Evolutionary conservation across 2,113 vertebrate species (phyloP), one percentile per base, ranked within the genome.

Genomic region (Mionectes macconnelli): DNA sequence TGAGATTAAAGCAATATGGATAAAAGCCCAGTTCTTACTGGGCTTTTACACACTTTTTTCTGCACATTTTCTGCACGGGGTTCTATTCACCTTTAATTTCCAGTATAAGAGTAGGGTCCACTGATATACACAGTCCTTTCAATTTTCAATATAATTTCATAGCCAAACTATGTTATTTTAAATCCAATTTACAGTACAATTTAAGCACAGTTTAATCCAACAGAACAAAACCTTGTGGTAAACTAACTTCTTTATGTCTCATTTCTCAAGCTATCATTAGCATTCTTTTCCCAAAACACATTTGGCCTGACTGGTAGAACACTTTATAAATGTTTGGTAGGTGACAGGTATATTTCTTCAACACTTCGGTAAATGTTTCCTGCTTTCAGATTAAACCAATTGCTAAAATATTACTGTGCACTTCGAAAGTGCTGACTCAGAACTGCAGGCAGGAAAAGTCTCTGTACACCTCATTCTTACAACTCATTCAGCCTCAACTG

Each of bases 111-210:
- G 20, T 40, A 62, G 14, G 19, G 57, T 62, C 53, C 64, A 27
- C 9, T 79, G 31, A 85, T 2, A 1, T 79, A 60, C 10, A 56
- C 4, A 10, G 25, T 37, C 8, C 28, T 85, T 88, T 53, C 47
- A 68, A 83, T 85, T 93, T 70, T 53, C 56, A 89, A 42, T 47
- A 40, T 70, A 62, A 89, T 94, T 89, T 95, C 72, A 83, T 70
- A 92, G 22, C 13, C 37, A 35, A 90, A 18, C 45, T 68, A 37
- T 64, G 75, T 55, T 73, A 45, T 92, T 90, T 72, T 50, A 92
- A 92, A 83, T 50, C 45, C 24, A 83, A 55, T 55, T 76, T 49
- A 55, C 18, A 49, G 47, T 83, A 68, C 70, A 62, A 67, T 81
- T 74, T 57, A 74, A 44, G 67, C 44, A 52, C 16, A 44, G 53